Evolutionary conservation across 2,113 vertebrate species (phyloP).

Genomic region (Onychostruthus taczanowskii): DNA sequence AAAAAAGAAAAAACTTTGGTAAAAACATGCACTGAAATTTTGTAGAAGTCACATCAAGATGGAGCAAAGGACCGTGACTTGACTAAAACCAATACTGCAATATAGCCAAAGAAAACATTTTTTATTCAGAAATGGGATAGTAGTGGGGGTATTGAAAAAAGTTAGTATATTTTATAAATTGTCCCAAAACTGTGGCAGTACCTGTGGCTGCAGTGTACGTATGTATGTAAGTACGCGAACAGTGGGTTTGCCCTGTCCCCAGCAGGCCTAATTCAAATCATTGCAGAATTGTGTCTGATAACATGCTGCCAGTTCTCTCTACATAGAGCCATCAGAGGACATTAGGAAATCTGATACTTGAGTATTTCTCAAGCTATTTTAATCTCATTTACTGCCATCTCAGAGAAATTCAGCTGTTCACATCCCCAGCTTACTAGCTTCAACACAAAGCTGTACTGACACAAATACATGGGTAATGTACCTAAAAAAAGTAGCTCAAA

Average conservation of each 20-base stretch:
- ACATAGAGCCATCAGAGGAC: not conserved
- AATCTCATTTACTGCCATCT: not conserved
- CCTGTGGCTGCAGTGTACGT: accelerated
- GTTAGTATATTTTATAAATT: not conserved
- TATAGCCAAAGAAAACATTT: not conserved
- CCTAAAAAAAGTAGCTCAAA: not conserved
- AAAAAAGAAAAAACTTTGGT: not conserved
- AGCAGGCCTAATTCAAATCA: not conserved
- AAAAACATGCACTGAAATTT: not conserved
- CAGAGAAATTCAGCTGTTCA: not conserved
- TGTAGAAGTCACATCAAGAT: not conserved
- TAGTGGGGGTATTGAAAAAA: not conserved
- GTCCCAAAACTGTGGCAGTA: not conserved
- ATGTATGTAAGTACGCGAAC: not conserved
- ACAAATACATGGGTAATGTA: not conserved
- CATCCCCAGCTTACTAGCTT: not conserved
- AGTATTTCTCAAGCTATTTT: slow-evolving; percentile 20
- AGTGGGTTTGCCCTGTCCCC: not conserved
- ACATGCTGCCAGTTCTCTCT: not conserved
- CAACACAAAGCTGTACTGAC: not conserved
- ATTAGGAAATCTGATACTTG: not conserved
- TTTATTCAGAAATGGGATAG: not conserved
- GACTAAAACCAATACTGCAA: not conserved
- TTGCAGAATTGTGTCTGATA: not conserved
- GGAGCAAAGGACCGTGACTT: not conserved